Evolutionary conservation across 23 tunicate species (phyloP).

Genomic region (Clavelina lepadiformis): DNA sequence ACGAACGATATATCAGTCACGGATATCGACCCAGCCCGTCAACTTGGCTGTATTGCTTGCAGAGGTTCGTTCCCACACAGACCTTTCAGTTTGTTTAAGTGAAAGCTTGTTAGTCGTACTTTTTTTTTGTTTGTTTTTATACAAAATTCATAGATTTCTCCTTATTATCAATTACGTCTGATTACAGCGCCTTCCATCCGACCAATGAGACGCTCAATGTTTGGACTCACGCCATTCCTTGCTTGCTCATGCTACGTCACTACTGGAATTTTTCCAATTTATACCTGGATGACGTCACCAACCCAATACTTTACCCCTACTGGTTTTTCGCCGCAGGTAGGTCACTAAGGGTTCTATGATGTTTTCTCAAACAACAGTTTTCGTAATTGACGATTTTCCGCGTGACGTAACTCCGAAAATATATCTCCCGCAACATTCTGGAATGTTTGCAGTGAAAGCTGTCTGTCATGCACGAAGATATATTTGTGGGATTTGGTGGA

Average conservation of each 20-base stretch:
- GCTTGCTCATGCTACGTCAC: slow-evolving; percentile 20
- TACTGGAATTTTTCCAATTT: slow-evolving; percentile 12
- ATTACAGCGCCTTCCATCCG: slow-evolving; percentile 43
- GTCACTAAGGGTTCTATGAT: neutral
- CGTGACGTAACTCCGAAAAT: no score
- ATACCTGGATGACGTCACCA: slow-evolving; percentile 7
- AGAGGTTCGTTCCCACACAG: slow-evolving; percentile 17
- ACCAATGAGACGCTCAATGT: slow-evolving; percentile 74
- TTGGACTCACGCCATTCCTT: slow-evolving; percentile 71
- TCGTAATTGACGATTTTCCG: no score
- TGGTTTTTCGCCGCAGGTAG: slow-evolving; percentile 52
- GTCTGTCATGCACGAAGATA: no score
- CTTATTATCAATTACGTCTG: no score
- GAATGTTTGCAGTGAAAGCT: no score
- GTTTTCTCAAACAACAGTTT: neutral
- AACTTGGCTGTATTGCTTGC: slow-evolving; percentile 15
- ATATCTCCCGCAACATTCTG: no score
- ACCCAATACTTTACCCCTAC: slow-evolving; percentile 27
- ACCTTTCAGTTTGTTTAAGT: neutral
- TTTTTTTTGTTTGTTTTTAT: no score
- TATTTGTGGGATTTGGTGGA: no score
- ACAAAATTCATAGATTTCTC: neutral
- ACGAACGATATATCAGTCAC: slow-evolving; percentile 24
- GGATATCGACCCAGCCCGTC: slow-evolving; percentile 36
- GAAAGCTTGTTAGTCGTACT: slow-evolving; percentile 14